Conservation (phyloP, 1,140 invertebrate genomes). For the Ceratina australensis region DNA sequence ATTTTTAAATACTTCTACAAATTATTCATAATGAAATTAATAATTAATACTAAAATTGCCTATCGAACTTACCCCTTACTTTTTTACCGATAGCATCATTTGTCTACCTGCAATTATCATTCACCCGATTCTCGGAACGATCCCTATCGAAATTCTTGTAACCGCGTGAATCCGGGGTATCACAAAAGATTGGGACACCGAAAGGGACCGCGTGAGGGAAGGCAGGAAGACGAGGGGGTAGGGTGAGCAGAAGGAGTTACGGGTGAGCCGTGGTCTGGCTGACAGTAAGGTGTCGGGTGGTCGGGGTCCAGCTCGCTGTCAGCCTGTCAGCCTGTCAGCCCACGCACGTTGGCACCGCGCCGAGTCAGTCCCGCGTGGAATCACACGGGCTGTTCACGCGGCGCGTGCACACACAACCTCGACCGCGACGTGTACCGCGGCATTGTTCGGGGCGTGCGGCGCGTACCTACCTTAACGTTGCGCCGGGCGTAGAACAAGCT, state of each 20-base stretch:
- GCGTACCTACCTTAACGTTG: slow-evolving; percentile 32
- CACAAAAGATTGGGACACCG: slow-evolving; percentile 32
- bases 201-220: slow-evolving; percentile 13
- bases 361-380: slow-evolving; percentile 53
- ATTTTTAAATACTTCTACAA: too few species aligned
- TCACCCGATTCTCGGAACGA: neutral
- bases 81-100: too few species aligned
- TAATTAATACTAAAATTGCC: too few species aligned
- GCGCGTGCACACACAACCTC: slow-evolving; percentile 38
- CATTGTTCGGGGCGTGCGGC: slow-evolving; percentile 44
- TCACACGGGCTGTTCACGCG: slow-evolving; percentile 63
- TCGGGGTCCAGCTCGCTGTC: slow-evolving; percentile 71
- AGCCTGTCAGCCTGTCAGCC: slow-evolving; percentile 78
- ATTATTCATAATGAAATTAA: too few species aligned
- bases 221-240: slow-evolving; percentile 52
- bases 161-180: slow-evolving; percentile 14
- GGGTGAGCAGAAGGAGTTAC: slow-evolving; percentile 71
- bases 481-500: neutral
- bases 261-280: slow-evolving; percentile 67
- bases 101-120: too few species aligned
- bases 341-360: slow-evolving; percentile 75
- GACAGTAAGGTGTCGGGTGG: slow-evolving; percentile 78
- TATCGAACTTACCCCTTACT: too few species aligned
- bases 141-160: neutral
- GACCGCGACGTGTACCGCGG: neutral